Base-by-base conservation (phyloP, 2,888 invertebrate genomes). In the Agrenia bidenticulata region DNA sequence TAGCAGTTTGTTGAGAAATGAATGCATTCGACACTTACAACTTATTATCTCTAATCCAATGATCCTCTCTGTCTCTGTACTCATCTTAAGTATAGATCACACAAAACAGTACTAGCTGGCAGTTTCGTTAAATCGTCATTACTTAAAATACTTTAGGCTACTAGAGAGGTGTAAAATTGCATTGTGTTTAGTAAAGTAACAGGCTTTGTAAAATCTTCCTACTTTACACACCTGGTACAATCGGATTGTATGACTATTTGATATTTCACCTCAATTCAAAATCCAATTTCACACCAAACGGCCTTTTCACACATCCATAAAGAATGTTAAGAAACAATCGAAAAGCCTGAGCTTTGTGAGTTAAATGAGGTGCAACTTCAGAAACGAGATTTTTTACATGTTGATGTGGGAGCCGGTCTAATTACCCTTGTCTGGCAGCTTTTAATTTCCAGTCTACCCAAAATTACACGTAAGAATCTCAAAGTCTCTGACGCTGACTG, bases 261-360 rank as follows among this genome's bases (percentile, higher is more conserved):
- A 45, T 11, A 15, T 45, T 45, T 45, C 15, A 45, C 9, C 45
- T n/a, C n/a, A 45, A 45, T 45, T 45, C 45, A 15, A 45, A 45
- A 45, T 15, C n/a, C 45, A 45, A 19, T 5, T 45, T 45, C 45
- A 32, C 32, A 32, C 32, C 32, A 32, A 32, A 5, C n/a, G 15
- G 5, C n/a, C 72, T 72, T 72, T 72, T 72, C 72, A 72, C 72
- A 72, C 72, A 61, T 70, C 61, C 53, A 63, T 67, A 67, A 63
- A 62, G 51, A 54, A 27, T 19, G 39, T 66, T 66, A 51, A 13
- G 19, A 45, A n/a, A 45, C 45, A 45, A 45, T 45, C n/a, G n/a
- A 45, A 45, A 45, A 5, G n/a, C 45, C 15, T 19, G 19, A 17
- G 45, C 32, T 45, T 19, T 19, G 45, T 45, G 19, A 45, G 45